Evolutionary conservation across 2,113 vertebrate species (phyloP).

Genomic region (Nothocercus nigrocapillus): DNA sequence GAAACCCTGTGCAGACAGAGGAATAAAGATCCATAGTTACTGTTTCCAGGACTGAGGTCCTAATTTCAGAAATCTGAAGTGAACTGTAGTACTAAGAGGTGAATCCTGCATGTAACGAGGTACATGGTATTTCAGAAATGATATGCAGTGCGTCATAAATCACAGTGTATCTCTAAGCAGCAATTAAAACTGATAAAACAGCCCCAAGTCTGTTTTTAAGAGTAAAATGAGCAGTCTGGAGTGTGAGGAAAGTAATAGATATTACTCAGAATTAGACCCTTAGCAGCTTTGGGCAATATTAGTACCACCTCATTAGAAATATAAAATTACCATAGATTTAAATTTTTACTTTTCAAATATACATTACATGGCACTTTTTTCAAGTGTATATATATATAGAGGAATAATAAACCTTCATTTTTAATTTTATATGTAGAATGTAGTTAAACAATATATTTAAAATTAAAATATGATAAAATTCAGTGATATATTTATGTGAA

Average conservation of each 20-base stretch:
- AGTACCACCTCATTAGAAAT: background rate
- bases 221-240: background rate
- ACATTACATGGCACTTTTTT: background rate
- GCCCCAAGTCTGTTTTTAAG: background rate
- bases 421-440: background rate
- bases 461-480: background rate
- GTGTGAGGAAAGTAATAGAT: background rate
- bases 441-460: background rate
- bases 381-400: accelerated
- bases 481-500: background rate
- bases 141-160: background rate
- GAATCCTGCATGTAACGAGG: background rate
- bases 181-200: background rate
- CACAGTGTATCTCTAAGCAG: background rate
- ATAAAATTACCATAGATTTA: accelerated
- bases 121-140: background rate
- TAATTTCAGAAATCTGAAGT: background rate
- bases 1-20: background rate
- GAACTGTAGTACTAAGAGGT: background rate
- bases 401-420: accelerated
- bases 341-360: background rate
- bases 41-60: background rate
- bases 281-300: background rate
- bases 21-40: background rate
- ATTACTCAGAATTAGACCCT: background rate